phyloP scores from a whole-genome alignment of 2,797 vertebrate genomes.

The Sebastes vulpes region DNA sequence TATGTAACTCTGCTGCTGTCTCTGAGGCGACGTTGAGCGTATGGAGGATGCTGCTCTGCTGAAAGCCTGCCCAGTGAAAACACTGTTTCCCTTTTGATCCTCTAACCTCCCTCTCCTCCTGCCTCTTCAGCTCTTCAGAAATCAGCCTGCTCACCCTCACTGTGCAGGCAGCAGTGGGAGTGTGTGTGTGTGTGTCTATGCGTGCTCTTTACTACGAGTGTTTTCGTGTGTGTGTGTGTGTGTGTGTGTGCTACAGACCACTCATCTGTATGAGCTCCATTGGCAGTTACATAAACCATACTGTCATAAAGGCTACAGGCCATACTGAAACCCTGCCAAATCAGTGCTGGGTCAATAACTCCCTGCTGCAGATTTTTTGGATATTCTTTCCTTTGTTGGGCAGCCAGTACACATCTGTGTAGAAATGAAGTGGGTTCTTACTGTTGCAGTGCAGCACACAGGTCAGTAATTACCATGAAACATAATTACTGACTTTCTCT shows the following conservation, averaged over 20 bases:
- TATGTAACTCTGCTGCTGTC: neutral
- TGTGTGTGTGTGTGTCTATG: slow-evolving; percentile 23
- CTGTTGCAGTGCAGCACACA: slow-evolving; percentile 33
- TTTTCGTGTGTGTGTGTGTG: slow-evolving; percentile 8
- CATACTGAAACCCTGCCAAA: slow-evolving; percentile 67
- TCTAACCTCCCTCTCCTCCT: slow-evolving; percentile 46
- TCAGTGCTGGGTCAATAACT: slow-evolving; percentile 75
- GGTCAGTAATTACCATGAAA: slow-evolving; percentile 59
- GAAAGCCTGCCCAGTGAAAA: slow-evolving; percentile 21
- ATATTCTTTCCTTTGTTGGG: slow-evolving; percentile 53
- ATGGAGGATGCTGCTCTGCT: slow-evolving; percentile 19
- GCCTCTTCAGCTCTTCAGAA: slow-evolving; percentile 67
- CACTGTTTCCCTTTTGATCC: slow-evolving; percentile 44
- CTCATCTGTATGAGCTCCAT: slow-evolving; percentile 70
- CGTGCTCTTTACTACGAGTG: slow-evolving; percentile 38
- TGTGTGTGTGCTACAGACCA: slow-evolving; percentile 57
- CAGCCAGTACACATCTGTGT: slow-evolving; percentile 37
- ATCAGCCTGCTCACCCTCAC: slow-evolving; percentile 56
- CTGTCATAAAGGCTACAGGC: slow-evolving; percentile 71
- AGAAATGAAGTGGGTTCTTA: slow-evolving; percentile 36
- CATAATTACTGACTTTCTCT: slow-evolving; percentile 33
- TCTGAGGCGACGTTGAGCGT: neutral
- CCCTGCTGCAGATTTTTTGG: slow-evolving; percentile 53
- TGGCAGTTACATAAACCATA: slow-evolving; percentile 79
- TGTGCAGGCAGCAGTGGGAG: slow-evolving; percentile 53